Evolutionary conservation across 2,888 invertebrate genomes (phyloP).

Genomic region (Xylota sylvarum): DNA sequence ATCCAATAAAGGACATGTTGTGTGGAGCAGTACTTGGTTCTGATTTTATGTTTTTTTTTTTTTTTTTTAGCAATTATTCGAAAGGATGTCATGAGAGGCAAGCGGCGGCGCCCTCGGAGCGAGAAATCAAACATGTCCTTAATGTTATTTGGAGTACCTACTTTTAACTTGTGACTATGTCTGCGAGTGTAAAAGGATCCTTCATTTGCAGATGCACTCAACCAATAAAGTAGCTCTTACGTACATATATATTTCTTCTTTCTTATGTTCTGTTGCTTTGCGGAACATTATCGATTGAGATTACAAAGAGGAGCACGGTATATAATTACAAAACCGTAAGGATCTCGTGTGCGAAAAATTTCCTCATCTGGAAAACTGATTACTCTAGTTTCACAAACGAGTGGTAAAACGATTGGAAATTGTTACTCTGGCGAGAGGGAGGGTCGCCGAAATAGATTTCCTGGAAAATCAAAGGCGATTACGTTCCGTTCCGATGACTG

Average conservation of each 20-base stretch:
- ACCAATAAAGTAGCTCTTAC: slow-evolving; percentile 33
- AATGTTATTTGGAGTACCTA: slow-evolving; percentile 58
- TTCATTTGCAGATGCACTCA: slow-evolving; percentile 63
- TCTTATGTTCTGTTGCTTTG: not conserved
- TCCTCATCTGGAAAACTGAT: slow-evolving; percentile 65
- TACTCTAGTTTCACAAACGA: slow-evolving; percentile 35
- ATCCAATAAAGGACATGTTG: slow-evolving; percentile 73
- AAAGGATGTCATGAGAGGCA: slow-evolving; percentile 38
- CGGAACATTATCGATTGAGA: slow-evolving; percentile 51
- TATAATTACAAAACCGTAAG: slow-evolving; percentile 55
- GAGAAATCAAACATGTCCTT: slow-evolving; percentile 75
- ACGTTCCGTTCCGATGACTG: slow-evolving; percentile 49
- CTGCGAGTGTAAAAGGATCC: slow-evolving; percentile 12
- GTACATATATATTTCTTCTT: not conserved
- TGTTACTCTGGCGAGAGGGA: not conserved
- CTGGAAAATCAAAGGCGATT: slow-evolving; percentile 67
- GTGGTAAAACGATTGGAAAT: slow-evolving; percentile 46
- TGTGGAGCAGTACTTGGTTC: not conserved
- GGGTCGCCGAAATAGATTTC: slow-evolving; percentile 27
- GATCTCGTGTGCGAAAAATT: slow-evolving; percentile 32
- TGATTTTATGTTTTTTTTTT: slow-evolving; percentile 2
- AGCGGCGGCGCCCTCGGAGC: slow-evolving; percentile 42
- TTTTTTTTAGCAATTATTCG: slow-evolving; percentile 57
- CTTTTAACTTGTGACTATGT: not conserved
- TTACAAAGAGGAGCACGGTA: slow-evolving; percentile 13